These are phyloP conservation scores for Avahi laniger DNA, from an alignment of 2,797 vertebrate genomes.

Conservation along the genomic window DNA sequence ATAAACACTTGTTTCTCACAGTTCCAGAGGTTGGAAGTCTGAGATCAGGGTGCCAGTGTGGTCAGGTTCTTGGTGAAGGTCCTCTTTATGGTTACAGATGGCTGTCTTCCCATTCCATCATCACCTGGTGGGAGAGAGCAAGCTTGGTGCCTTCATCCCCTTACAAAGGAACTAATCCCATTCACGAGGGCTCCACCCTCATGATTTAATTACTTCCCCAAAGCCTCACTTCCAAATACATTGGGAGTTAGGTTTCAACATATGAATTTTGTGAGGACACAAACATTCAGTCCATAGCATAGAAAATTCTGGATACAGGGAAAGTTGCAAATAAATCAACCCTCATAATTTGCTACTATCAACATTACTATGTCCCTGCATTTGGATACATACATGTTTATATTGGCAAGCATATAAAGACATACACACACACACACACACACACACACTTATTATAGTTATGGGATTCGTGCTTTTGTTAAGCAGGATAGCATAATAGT, in stretches of 20 bases:
- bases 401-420: neutral
- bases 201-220: too few species aligned
- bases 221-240: neutral
- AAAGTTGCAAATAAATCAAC: neutral
- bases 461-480: neutral
- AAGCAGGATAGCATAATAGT: neutral
- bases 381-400: neutral
- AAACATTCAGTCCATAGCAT: neutral
- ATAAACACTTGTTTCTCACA: too few species aligned
- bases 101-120: too few species aligned
- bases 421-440: neutral
- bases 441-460: neutral
- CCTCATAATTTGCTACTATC: neutral
- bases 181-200: too few species aligned
- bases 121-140: too few species aligned
- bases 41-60: too few species aligned
- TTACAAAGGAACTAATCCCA: too few species aligned
- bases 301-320: neutral
- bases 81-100: too few species aligned
- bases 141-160: too few species aligned
- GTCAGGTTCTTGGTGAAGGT: too few species aligned
- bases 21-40: too few species aligned
- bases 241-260: neutral
- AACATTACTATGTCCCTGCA: neutral
- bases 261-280: neutral